phyloP scores from a whole-genome alignment of 2,797 vertebrate species.

The Crocodylus rhombifer region DNA sequence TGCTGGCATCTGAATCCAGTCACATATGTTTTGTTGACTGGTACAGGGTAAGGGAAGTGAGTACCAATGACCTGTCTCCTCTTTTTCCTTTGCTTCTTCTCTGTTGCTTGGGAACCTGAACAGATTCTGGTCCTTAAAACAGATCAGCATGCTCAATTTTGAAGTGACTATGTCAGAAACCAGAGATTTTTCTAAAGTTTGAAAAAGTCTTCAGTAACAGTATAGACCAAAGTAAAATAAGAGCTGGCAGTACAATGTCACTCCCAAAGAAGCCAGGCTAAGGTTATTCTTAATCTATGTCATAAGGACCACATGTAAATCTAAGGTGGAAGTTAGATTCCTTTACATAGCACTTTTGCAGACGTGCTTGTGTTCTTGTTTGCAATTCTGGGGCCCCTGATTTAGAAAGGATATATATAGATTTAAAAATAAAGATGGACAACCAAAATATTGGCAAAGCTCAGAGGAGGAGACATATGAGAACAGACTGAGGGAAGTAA shows the following conservation, averaged over 20 bases:
- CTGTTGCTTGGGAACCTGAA: neutral
- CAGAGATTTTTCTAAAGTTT: neutral
- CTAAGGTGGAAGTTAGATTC: neutral
- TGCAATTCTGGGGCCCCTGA: neutral
- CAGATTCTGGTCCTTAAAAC: neutral
- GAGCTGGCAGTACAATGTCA: neutral
- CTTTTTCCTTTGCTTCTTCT: neutral
- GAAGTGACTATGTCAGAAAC: neutral
- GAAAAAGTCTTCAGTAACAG: neutral
- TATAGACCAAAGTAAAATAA: neutral
- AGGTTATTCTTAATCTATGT: neutral
- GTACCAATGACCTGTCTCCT: neutral
- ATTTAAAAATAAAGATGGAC: neutral
- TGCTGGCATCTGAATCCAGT: neutral
- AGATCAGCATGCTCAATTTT: neutral
- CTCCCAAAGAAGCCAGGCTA: neutral
- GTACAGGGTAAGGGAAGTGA: neutral
- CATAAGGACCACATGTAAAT: neutral
- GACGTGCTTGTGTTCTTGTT: neutral
- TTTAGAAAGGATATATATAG: neutral
- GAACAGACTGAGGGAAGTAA: slow-evolving; percentile 14
- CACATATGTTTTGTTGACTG: neutral
- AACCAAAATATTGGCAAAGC: slow-evolving; percentile 5
- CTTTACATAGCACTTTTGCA: neutral
- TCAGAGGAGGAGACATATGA: neutral